These are phyloP conservation scores for Salarias fasciatus DNA, from an alignment of 2,797 vertebrate species.

Conservation along the genomic window DNA sequence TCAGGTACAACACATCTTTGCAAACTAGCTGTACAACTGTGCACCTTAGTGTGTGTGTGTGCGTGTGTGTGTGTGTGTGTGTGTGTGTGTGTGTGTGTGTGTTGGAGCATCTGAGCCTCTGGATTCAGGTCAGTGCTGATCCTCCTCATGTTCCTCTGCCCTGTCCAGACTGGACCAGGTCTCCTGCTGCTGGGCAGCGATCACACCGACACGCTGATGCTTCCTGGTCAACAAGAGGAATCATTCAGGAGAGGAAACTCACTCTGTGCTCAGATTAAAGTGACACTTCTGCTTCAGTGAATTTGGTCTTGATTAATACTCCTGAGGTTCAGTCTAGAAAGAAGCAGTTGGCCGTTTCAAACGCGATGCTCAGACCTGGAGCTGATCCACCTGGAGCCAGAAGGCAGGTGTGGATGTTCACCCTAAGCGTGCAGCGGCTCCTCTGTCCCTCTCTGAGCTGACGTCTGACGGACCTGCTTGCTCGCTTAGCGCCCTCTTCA, in stretches of 20 bases:
- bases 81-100: conserved; percentile 1
- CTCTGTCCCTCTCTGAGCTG: conserved; percentile 5
- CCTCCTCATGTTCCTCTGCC: conserved; percentile 9
- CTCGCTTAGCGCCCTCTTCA: conserved; percentile 1
- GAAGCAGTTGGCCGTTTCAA: not conserved
- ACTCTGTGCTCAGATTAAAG: not conserved
- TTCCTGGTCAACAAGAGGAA: conserved; percentile 6
- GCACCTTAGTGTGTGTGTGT: conserved; percentile 18
- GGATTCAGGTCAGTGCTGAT: not conserved
- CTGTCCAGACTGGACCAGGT: no score
- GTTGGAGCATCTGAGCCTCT: not conserved
- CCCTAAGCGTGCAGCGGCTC: conserved; percentile 10
- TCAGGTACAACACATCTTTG: conserved; percentile 43
- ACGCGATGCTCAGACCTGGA: no score
- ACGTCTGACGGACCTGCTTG: conserved; percentile 27
- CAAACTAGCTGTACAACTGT: conserved; percentile 46
- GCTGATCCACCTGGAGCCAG: no score
- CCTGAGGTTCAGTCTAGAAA: conserved; percentile 14
- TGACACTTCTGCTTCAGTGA: conserved; percentile 6
- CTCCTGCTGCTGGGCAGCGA: no score
- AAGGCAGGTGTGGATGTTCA: no score
- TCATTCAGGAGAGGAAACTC: conserved; percentile 4
- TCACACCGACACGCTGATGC: no score
- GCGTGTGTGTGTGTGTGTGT: conserved; percentile 4
- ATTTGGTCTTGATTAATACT: not conserved